Evolutionary conservation across 1,140 invertebrate genomes (phyloP).

Genomic region (Maniola jurtina): DNA sequence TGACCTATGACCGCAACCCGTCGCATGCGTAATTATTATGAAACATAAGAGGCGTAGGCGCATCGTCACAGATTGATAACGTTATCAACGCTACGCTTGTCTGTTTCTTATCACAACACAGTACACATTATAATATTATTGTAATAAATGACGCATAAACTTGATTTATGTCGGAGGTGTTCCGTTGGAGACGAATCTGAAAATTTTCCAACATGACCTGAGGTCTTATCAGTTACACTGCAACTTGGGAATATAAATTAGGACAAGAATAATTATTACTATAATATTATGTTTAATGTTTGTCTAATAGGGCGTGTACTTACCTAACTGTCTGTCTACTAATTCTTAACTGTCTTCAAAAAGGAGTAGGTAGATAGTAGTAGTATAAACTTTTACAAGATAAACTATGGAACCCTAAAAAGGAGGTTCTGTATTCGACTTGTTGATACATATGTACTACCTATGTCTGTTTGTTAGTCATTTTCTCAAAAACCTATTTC

Average conservation of each 20-base stretch:
- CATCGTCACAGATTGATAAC: conserved; percentile 4
- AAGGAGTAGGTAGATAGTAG: no score
- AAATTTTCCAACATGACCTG: conserved; percentile 21
- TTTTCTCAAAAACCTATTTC: no score
- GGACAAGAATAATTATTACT: not conserved
- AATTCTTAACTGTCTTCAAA: no score
- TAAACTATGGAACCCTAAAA: no score
- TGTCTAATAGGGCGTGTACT: no score
- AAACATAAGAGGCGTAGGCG: not conserved
- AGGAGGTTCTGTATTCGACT: no score
- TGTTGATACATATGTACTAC: no score
- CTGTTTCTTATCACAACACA: not conserved
- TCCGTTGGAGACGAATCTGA: conserved; percentile 1
- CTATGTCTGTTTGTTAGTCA: no score
- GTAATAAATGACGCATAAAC: conserved; percentile 11
- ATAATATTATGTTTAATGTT: no score
- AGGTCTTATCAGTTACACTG: not conserved
- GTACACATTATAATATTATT: not conserved
- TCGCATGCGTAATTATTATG: not conserved
- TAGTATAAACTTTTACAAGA: no score
- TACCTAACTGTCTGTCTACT: no score
- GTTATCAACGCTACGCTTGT: not conserved
- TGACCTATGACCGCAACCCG: not conserved
- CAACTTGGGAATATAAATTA: not conserved
- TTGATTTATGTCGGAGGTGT: conserved; percentile 9